Conservation (phyloP, 2,797 vertebrate species). For the Spinibarbus caldwelli region DNA sequence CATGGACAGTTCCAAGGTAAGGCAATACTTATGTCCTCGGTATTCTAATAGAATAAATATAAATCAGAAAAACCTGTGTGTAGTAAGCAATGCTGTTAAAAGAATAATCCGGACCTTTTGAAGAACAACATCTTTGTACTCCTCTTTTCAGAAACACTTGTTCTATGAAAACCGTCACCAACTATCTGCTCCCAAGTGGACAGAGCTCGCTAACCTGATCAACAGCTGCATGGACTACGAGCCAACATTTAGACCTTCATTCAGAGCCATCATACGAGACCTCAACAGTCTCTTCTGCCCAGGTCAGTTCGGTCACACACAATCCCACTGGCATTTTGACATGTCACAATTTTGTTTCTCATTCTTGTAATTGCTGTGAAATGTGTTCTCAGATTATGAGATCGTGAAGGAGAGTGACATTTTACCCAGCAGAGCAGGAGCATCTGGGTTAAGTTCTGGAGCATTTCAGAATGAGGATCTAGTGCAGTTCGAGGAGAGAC, state of each 20-base stretch:
- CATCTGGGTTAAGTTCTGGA: constrained; percentile 83
- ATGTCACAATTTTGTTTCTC: background rate
- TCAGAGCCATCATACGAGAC: constrained; percentile 93
- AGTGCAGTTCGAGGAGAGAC: constrained; percentile 94
- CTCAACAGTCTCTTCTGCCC: constrained; percentile 97
- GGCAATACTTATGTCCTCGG: constrained; percentile 46
- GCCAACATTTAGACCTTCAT: constrained; percentile 90
- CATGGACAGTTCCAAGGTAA: constrained; percentile 91
- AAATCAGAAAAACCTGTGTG: background rate
- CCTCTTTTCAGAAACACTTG: constrained; percentile 84
- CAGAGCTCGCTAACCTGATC: constrained; percentile 95
- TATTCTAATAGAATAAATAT: background rate
- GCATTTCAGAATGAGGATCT: constrained; percentile 87
- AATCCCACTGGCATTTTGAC: background rate
- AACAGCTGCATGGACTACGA: constrained; percentile 98
- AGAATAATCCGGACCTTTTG: background rate
- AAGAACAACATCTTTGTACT: background rate
- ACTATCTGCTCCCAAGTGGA: constrained; percentile 96
- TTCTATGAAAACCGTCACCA: constrained; percentile 97
- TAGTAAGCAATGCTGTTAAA: background rate
- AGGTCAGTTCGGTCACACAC: constrained; percentile 75
- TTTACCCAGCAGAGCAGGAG: constrained; percentile 85
- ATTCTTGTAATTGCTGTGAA: background rate
- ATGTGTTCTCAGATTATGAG: constrained; percentile 86
- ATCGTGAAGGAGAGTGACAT: constrained; percentile 93